Conservation (phyloP, 2,888 invertebrate genomes). For the Polia nebulosa region DNA sequence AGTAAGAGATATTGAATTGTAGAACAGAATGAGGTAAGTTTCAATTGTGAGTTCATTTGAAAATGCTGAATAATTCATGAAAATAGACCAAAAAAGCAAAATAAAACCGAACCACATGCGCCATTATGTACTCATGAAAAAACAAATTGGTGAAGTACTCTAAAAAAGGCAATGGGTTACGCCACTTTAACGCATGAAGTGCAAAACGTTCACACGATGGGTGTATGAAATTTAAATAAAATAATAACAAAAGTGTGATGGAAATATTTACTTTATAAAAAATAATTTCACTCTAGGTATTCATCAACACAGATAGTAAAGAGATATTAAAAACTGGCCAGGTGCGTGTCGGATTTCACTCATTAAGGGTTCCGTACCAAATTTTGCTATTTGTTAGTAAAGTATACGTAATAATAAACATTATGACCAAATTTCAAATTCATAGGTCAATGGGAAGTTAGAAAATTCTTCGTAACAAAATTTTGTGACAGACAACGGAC, state of each 20-base stretch:
- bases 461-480: too few species aligned
- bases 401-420: too few species aligned
- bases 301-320: too few species aligned
- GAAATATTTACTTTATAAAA: not conserved
- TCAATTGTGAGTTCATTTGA: not conserved
- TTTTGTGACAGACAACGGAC: too few species aligned
- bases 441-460: too few species aligned
- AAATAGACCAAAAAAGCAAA: not conserved
- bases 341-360: too few species aligned
- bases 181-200: slow-evolving; percentile 14
- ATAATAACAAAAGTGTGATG: not conserved
- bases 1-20: slow-evolving; percentile 17
- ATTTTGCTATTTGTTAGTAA: too few species aligned
- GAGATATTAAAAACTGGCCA: too few species aligned
- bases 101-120: not conserved
- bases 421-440: too few species aligned
- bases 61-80: not conserved
- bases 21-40: not conserved
- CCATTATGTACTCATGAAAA: not conserved
- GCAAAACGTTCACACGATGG: slow-evolving; percentile 11
- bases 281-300: not conserved
- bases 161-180: slow-evolving; percentile 30
- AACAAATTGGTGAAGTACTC: slow-evolving; percentile 14
- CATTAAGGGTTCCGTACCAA: too few species aligned
- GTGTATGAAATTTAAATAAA: slow-evolving; percentile 14